Evolutionary conservation across 2,888 invertebrate genomes (phyloP).

Genomic region (Paralinhomoeus sp.): DNA sequence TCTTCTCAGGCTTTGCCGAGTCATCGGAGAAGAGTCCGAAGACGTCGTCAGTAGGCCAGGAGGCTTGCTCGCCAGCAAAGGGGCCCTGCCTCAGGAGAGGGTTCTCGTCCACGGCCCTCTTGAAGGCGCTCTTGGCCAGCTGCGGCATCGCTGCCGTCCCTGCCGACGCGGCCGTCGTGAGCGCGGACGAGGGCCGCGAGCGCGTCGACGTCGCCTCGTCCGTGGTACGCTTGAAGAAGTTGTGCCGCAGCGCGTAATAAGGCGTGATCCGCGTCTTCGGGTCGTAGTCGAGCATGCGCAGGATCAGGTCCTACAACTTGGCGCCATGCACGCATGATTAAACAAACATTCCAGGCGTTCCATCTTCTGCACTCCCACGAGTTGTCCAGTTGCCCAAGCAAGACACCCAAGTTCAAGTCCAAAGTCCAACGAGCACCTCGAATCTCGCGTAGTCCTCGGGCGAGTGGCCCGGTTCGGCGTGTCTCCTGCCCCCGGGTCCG

Average conservation of each 20-base stretch:
- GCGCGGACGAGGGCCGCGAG: not conserved
- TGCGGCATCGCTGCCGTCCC: no score
- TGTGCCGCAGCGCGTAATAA: constrained; percentile 90
- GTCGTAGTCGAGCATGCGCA: constrained; percentile 94
- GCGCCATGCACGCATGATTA: no score
- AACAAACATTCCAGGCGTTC: no score
- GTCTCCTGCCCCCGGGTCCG: constrained; percentile 74
- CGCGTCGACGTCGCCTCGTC: not conserved
- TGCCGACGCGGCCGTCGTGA: not conserved
- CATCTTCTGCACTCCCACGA: no score
- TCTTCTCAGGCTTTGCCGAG: no score
- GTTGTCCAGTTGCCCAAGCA: no score
- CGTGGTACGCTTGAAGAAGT: constrained; percentile 46
- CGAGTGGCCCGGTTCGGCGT: constrained; percentile 84
- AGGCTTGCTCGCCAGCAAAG: no score
- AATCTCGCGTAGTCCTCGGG: constrained; percentile 95
- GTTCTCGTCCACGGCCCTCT: no score
- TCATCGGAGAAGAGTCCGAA: no score
- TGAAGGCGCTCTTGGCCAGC: no score
- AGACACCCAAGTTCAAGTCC: not conserved
- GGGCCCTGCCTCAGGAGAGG: no score
- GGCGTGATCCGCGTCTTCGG: constrained; percentile 91
- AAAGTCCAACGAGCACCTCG: constrained; percentile 37
- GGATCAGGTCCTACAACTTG: constrained; percentile 78
- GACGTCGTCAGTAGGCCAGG: no score